Evolutionary conservation across 2,888 invertebrate species (phyloP).

Genomic region (Acleris laterana): DNA sequence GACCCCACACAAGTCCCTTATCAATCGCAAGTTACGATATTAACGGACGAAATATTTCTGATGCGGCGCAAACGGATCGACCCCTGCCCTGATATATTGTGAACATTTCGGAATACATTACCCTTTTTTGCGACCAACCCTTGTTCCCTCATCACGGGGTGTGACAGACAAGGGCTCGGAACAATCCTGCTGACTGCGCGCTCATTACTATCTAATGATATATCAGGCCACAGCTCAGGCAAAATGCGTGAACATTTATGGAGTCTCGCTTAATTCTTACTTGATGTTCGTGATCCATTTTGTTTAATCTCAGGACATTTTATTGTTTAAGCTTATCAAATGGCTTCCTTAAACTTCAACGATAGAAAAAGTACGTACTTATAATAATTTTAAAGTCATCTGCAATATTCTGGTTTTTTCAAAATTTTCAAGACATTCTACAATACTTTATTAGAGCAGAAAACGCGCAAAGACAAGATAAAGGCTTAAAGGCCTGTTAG

Average conservation of each 20-base stretch:
- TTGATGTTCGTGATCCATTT: too few species aligned
- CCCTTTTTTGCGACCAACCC: conserved; percentile 64
- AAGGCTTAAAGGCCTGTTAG: too few species aligned
- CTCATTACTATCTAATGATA: conserved; percentile 58
- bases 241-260: conserved; percentile 18
- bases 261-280: conserved; percentile 3
- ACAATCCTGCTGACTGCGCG: conserved; percentile 58
- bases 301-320: too few species aligned
- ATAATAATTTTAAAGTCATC: too few species aligned
- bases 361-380: too few species aligned
- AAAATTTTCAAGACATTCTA: too few species aligned
- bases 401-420: too few species aligned
- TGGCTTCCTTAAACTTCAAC: too few species aligned
- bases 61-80: conserved; percentile 50
- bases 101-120: conserved; percentile 43
- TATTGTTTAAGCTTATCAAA: too few species aligned
- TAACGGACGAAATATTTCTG: conserved; percentile 44
- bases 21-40: conserved; percentile 45
- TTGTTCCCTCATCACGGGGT: conserved; percentile 60
- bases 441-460: too few species aligned
- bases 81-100: conserved; percentile 45
- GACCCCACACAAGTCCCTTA: conserved; percentile 38
- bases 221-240: conserved; percentile 1
- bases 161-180: conserved; percentile 62
- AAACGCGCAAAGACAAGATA: too few species aligned